Evolutionary conservation across 2,797 vertebrate species (phyloP).

Genomic region (Amblyraja radiata): DNA sequence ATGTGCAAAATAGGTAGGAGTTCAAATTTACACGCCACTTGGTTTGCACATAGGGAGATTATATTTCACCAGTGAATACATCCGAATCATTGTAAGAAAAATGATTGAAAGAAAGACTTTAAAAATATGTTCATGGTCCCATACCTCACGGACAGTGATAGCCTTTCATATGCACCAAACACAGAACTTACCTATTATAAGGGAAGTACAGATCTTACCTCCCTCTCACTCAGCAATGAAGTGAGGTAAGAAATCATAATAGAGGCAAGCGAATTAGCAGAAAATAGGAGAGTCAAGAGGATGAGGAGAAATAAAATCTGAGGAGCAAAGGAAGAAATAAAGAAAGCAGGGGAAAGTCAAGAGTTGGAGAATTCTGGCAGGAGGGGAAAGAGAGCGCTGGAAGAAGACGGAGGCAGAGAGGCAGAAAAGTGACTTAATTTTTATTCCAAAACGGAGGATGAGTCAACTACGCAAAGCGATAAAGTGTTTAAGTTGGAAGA

Average conservation of each 20-base stretch:
- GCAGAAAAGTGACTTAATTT: background rate
- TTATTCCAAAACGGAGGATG: background rate
- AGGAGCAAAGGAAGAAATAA: background rate
- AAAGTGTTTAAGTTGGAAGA: background rate
- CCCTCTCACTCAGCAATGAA: background rate
- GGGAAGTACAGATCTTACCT: background rate
- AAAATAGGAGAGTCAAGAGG: background rate
- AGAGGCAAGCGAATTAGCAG: background rate
- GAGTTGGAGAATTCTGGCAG: no score
- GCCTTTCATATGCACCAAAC: no score
- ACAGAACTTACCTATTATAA: background rate
- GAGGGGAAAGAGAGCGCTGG: background rate
- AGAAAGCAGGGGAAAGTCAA: background rate
- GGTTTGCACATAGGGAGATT: no score
- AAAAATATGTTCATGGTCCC: background rate
- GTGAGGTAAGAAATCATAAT: background rate
- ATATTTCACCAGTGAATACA: background rate
- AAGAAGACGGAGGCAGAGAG: background rate
- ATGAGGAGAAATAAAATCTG: background rate
- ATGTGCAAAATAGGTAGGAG: background rate
- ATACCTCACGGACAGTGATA: background rate
- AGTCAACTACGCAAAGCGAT: background rate
- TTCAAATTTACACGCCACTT: no score
- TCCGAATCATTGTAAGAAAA: background rate
- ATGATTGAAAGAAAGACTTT: background rate